These are phyloP conservation scores for Philaethria dido DNA, from an alignment of 2,888 invertebrate species.

Conservation along the genomic window DNA sequence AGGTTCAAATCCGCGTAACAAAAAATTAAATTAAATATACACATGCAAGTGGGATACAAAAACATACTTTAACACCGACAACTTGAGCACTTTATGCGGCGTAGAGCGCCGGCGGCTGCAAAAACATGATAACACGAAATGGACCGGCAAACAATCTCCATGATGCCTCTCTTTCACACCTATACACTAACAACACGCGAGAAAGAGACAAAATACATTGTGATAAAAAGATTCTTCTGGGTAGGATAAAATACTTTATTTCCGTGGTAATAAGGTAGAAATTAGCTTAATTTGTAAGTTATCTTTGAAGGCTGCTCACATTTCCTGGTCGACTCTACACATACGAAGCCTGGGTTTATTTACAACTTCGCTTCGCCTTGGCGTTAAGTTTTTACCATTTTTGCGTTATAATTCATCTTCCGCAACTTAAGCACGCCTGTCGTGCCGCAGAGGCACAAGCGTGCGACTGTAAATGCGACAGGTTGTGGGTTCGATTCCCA, in stretches of 20 bases:
- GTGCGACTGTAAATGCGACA: too few relatives aligned
- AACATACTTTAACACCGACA: conserved; percentile 20
- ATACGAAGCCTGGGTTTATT: not conserved
- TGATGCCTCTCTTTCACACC: conserved; percentile 10
- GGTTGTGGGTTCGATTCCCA: too few relatives aligned
- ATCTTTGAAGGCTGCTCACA: conserved; percentile 26
- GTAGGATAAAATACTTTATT: not conserved
- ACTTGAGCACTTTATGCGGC: conserved; percentile 2
- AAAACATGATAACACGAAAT: conserved; percentile 31
- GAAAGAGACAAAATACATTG: conserved; percentile 10
- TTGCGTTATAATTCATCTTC: not conserved
- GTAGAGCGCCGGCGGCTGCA: not conserved
- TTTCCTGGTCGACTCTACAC: conserved; percentile 4
- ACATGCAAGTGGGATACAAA: conserved; percentile 6
- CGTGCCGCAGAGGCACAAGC: too few relatives aligned
- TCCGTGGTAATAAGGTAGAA: not conserved
- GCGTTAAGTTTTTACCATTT: not conserved
- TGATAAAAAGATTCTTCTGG: not conserved
- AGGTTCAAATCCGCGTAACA: not conserved
- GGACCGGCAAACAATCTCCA: conserved; percentile 18
- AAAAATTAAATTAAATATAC: not conserved
- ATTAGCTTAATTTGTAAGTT: not conserved
- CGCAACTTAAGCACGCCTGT: too few relatives aligned
- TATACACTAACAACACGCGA: not conserved
- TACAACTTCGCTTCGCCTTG: conserved; percentile 10